These are phyloP conservation scores for silkworm (Bombyx mori) DNA, from an alignment of 1,140 invertebrate genomes.

Conservation along the genomic window DNA sequence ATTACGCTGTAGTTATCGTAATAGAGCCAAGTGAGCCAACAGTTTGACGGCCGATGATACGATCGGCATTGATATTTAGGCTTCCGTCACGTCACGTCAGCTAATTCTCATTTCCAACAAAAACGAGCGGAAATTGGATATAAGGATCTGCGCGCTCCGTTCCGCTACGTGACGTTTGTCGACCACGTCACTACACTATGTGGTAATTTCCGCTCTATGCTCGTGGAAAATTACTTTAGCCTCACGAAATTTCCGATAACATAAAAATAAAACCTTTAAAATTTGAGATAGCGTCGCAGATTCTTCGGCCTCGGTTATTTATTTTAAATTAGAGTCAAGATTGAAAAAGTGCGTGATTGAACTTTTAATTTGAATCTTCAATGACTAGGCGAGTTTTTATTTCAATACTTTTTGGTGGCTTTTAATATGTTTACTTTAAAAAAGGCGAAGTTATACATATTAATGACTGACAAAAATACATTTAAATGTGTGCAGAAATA, in stretches of 20 bases:
- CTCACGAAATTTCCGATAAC: constrained; percentile 64
- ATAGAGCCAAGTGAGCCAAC: no score
- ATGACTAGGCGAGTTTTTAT: background rate
- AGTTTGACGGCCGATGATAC: constrained; percentile 17
- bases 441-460: no score
- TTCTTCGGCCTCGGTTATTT: background rate
- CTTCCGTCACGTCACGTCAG: constrained; percentile 61
- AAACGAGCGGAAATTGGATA: constrained; percentile 70
- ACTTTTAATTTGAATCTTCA: background rate
- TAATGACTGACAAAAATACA: no score
- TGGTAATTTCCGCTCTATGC: constrained; percentile 67
- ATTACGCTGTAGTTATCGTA: background rate
- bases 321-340: background rate
- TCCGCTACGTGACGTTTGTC: constrained; percentile 70
- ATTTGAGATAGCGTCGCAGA: background rate
- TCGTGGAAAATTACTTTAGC: constrained; percentile 69
- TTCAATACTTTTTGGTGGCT: background rate
- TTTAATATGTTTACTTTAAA: no score
- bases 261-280: constrained; percentile 40
- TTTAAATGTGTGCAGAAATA: no score
- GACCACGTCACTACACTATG: constrained; percentile 70
- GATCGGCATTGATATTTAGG: constrained; percentile 49
- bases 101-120: constrained; percentile 68
- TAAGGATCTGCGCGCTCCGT: constrained; percentile 65
- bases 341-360: background rate